Base-by-base conservation (phyloP, 2,797 vertebrate species). In the Sebastes hubbsi region DNA sequence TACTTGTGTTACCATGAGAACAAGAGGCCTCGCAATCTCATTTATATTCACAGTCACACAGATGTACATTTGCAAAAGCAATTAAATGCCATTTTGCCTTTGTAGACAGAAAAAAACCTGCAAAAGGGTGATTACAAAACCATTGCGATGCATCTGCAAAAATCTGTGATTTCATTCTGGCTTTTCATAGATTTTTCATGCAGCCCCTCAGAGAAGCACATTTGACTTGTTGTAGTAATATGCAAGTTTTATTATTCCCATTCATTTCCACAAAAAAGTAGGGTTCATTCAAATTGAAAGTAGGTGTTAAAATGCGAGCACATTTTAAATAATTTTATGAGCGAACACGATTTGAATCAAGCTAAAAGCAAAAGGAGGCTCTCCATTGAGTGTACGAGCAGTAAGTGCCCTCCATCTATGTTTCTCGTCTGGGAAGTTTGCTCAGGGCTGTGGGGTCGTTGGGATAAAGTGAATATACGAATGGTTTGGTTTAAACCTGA, bases 1-100 rank as follows among this genome's bases (percentile, higher is more conserved):
- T 83, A 77, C 88, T 92, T 81, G 91, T 93, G 94, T 95, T 94
- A 94, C 94, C 94, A 95, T 94, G 94, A 94, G 94, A 95, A 95
- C 94, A 93, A 92, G 91, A 86, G 85, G 82, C 86, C 89, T 29
- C 8, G 83, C 84, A 81, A 82, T 85, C 91, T 93, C 83, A 94
- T 94, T 95, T 81, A 93, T 90, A 95, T 95, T 94, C 94, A 92
- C 86, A 92, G 91, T 91, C 91, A 92, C 90, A 91, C 86, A 91
- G 83, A 94, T 94, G 91, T 94, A 93, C 89, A 92, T 93, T 93
- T 88, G 90, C 89, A 87, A 84, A 83, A 77, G 84, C 89, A 94
- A 93, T 95, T 95, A 95, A 93, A 92, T 92, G 88, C 70, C 81
- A 90, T 93, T 92, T 93, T 90, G 79, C 82, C 63, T 90, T 91